Base-by-base conservation (phyloP, 2,888 invertebrate species). In the Pollenia angustigena region DNA sequence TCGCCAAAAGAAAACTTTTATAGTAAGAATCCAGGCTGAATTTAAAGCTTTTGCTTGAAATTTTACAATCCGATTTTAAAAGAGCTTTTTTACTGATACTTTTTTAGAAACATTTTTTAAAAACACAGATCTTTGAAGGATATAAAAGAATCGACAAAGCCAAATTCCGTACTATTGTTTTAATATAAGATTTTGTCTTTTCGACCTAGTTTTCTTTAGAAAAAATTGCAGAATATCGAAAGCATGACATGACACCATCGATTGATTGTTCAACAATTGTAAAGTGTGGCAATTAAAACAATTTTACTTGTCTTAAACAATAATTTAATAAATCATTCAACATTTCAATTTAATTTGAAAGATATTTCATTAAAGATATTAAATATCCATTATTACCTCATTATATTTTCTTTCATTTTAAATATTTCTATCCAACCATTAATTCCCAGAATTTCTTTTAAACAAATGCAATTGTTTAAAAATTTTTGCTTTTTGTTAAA, bases 371-470 rank as follows among this genome's bases (percentile, higher is more conserved):
- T 14, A 58, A 44, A 18, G 18, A 64, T 46, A 16, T 16, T 12
- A n/a, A 56, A 64, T 64, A 52, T 79, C 54, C 48, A 72, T 71
- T 72, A 44, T 58, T 58, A 58, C n/a, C 62, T 48, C 18, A 64
- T 78, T 83, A 18, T 14, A 71, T 46, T 71, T 40, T 83, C 56
- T 69, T 50, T 71, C 16, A 75, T 3, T 16, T 8, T 11, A 46
- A 42, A 46, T 56, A 14, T 23, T 32, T 23, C 14, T n/a, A 42
- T 40, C 52, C n/a, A 32, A 44, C 11, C 64, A 62, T 56, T 44
- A 58, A 76, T 74, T 60, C 52, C 79, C 32, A 75, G 52, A 82
- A 82, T 75, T 75, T 75, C 68, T 60, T 75, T n/a, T 40, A 18
- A 1, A 82, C 56, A 79, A 84, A 42, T 58, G 50, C 58, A 72